phyloP scores from a whole-genome alignment of 2,113 vertebrate species.

The Chascanopsetta lugubris region DNA sequence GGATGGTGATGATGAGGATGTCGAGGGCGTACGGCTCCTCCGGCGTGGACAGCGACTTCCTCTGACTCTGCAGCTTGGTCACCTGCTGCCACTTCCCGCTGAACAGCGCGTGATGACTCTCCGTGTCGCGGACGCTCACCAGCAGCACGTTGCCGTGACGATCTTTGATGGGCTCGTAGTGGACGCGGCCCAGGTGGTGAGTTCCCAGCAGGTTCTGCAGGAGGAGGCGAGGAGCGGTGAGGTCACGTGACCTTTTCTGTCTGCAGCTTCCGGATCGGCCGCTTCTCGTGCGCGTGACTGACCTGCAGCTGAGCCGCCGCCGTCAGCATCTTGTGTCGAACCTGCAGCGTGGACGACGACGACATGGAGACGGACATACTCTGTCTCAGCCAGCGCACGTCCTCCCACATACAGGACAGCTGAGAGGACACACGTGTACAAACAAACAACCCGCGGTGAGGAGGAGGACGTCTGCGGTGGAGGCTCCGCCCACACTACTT shows the following conservation, averaged over 20 bases:
- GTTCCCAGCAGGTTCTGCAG: slow-evolving; percentile 92
- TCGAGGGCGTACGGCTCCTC: slow-evolving; percentile 97
- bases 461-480: background rate
- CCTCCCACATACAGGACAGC: slow-evolving; percentile 99
- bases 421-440: slow-evolving; percentile 56
- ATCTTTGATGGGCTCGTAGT: slow-evolving; percentile 97
- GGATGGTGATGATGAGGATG: slow-evolving; percentile 96
- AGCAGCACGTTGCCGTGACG: slow-evolving; percentile 94
- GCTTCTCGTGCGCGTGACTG: no score
- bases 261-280: background rate
- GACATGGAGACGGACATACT: slow-evolving; percentile 90
- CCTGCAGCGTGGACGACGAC: slow-evolving; percentile 91
- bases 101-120: slow-evolving; percentile 90
- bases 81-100: slow-evolving; percentile 96
- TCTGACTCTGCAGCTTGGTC: slow-evolving; percentile 96
- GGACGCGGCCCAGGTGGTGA: slow-evolving; percentile 93
- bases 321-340: slow-evolving; percentile 94
- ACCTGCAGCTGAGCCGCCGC: slow-evolving; percentile 95
- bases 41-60: slow-evolving; percentile 96
- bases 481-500: no score
- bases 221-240: no score
- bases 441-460: background rate
- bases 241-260: no score
- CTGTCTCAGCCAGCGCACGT: slow-evolving; percentile 95
- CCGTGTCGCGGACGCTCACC: slow-evolving; percentile 90